phyloP scores from a whole-genome alignment of 2,113 vertebrate genomes.

The Hystrix cristata region DNA sequence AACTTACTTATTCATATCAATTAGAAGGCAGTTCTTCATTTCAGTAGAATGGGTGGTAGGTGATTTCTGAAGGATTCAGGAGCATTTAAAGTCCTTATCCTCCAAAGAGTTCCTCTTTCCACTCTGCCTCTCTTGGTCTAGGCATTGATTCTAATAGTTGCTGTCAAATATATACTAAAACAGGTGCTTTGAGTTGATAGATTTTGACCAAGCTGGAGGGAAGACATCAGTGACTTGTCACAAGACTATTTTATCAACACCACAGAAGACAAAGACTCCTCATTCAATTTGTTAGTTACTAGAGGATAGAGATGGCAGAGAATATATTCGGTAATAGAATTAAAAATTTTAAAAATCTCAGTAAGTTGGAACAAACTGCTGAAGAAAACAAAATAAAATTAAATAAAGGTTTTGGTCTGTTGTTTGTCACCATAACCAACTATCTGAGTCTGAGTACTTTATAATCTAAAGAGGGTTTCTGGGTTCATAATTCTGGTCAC shows the following conservation, averaged over 20 bases:
- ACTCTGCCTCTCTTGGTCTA: background rate
- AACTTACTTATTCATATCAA: background rate
- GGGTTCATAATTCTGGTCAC: background rate
- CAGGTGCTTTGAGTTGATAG: background rate
- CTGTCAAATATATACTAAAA: background rate
- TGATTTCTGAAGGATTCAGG: background rate
- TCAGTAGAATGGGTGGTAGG: background rate
- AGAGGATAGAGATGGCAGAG: background rate
- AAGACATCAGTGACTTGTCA: background rate
- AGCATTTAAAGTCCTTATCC: background rate
- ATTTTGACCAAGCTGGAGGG: background rate
- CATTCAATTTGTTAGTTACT: slow-evolving; percentile 25
- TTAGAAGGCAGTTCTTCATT: background rate
- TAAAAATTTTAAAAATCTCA: background rate
- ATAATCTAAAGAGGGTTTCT: background rate
- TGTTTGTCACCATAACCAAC: background rate
- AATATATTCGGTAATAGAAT: slow-evolving; percentile 11
- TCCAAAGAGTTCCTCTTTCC: background rate
- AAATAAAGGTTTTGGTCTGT: background rate
- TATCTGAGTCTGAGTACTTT: background rate
- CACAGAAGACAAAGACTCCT: background rate
- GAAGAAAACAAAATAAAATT: background rate
- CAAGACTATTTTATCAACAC: background rate
- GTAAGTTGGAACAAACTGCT: background rate
- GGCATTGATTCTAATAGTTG: background rate